Evolutionary conservation across 92 coral and sea anemone genomes (phyloP).

Genomic region (Paragorgia papillata): DNA sequence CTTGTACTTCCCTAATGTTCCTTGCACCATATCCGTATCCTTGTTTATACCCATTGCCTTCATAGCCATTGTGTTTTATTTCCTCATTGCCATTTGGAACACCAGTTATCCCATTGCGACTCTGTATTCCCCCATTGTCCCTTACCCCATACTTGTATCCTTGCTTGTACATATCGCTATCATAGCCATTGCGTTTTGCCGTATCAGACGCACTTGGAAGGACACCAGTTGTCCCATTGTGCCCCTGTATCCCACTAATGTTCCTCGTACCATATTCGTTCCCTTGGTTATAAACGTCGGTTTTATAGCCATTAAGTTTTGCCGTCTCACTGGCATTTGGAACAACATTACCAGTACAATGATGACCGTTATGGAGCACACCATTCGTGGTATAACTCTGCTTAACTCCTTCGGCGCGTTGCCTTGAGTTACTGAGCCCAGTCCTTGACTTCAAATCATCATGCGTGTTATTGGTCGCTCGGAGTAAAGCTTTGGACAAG

Average conservation of each 20-base stretch:
- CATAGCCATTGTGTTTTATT: neutral
- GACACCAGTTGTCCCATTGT: neutral
- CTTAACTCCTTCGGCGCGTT: neutral
- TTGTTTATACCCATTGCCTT: neutral
- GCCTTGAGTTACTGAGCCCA: neutral
- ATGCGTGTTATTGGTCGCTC: neutral
- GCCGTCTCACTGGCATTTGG: neutral
- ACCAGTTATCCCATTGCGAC: neutral
- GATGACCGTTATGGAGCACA: neutral
- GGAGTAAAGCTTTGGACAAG: slow-evolving; percentile 12
- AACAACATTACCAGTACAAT: neutral
- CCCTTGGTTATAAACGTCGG: neutral
- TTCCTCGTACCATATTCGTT: slow-evolving; percentile 1
- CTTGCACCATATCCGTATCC: neutral
- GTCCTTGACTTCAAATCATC: neutral
- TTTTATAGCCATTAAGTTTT: neutral
- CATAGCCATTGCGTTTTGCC: neutral
- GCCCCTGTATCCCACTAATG: too few species aligned
- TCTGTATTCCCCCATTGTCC: too few species aligned
- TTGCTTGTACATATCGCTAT: neutral
- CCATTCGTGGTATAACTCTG: neutral
- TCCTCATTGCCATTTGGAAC: neutral
- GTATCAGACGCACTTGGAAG: neutral
- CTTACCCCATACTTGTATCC: neutral
- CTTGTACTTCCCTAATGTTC: neutral